Evolutionary conservation across 2,888 invertebrate species (phyloP), one percentile per base, ranked within the genome.

Genomic region (Gnatocerus cornutus): DNA sequence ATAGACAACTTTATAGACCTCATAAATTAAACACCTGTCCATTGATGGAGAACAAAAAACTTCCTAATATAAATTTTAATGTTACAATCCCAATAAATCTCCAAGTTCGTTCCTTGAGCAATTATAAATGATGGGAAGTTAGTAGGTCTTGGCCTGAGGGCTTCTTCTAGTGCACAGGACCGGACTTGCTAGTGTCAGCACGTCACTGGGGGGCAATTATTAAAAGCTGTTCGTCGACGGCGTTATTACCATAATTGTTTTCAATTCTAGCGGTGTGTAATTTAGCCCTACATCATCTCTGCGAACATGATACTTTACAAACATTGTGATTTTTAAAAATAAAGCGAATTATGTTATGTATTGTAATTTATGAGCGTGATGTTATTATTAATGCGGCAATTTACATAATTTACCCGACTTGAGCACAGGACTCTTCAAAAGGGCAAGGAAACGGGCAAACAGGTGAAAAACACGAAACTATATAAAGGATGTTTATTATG

Each of bases 191-290:
- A 46, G 58, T 50, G 66, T 67, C 66, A 69, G 69, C 48, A 59
- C 58, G 37, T 29, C 52, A 58, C 56, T 64, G 45, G 61, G 27
- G 48, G 61, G 53, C 66, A 69, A 67, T 56, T 70, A 66, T 70
- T 67, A 67, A 61, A 62, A 39, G 63, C 63, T 56, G 66, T 46
- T 59, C 65, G 46, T 69, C 59, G 52, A 56, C 48, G 39, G 69
- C 59, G 61, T 70, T 67, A 70, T 70, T 70, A 70, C 48, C 65
- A 62, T 70, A 70, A 70, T 67, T 70, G 67, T 70, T 70, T 69
- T 70, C 65, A 70, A 70, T 70, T 67, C 67, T 43, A 48, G 50
- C 66, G 56, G 41, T 61, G 45, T 70, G 62, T 70, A 70, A 70
- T 70, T 70, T 70, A 52, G 56, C 56, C 43, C 66, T 70, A 69